Percentiles rank a stretch among this genome's conserved stretches.
Evolutionary conservation across 2,888 invertebrate genomes (phyloP).

Genomic region (Emesis russula): DNA sequence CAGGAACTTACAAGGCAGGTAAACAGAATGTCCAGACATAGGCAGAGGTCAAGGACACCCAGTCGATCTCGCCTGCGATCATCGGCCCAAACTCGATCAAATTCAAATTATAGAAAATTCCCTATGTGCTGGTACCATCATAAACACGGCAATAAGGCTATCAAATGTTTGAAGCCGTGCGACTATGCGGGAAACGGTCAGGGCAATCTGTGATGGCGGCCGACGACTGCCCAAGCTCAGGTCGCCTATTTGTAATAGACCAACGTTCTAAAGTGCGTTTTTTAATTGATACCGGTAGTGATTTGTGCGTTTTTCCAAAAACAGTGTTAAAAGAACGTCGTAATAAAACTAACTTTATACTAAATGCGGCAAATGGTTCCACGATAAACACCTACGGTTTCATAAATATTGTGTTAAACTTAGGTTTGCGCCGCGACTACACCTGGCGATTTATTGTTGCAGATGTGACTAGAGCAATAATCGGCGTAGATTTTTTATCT

Average conservation of each 20-base stretch:
- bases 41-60: not conserved
- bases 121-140: conserved; percentile 56
- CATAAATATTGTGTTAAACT: conserved; percentile 37
- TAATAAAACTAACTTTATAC: conserved; percentile 30
- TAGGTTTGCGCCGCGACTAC: conserved; percentile 78
- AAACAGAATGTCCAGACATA: not conserved
- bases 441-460: conserved; percentile 77
- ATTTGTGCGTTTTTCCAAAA: not conserved
- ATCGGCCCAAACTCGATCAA: not conserved
- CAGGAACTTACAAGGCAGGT: not conserved
- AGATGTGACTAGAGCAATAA: conserved; percentile 71
- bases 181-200: conserved; percentile 43
- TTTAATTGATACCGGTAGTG: not conserved
- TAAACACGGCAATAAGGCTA: conserved; percentile 37
- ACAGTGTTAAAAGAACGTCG: not conserved
- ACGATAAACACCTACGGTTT: conserved; percentile 67
- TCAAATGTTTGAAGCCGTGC: conserved; percentile 39
- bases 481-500: conserved; percentile 46
- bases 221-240: conserved; percentile 41
- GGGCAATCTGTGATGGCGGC: conserved; percentile 59
- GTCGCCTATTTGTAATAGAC: conserved; percentile 52
- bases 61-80: not conserved
- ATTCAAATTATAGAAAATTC: not conserved
- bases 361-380: conserved; percentile 72
- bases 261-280: not conserved